Evolutionary conservation across 2,113 vertebrate species (phyloP).

Genomic region (Tyto alba): DNA sequence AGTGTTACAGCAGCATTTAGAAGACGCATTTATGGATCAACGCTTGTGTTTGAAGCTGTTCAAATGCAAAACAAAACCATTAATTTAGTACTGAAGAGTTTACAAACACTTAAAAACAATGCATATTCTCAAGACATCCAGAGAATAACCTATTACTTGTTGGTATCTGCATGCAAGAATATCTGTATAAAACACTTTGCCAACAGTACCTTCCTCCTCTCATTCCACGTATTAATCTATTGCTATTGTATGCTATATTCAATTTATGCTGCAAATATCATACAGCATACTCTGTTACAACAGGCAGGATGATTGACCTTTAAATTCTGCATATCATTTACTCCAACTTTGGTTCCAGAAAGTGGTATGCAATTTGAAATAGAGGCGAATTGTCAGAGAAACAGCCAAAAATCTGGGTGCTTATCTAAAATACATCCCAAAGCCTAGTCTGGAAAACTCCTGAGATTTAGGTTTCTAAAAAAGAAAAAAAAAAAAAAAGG

Average conservation of each 20-base stretch:
- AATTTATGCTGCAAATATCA: background rate
- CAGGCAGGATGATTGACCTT: background rate
- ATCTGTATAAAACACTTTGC: background rate
- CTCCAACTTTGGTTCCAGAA: background rate
- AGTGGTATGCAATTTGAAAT: background rate
- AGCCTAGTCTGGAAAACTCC: background rate
- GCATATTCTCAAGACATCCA: background rate
- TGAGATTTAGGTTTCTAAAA: background rate
- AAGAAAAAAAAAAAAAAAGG: no score
- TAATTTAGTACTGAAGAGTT: background rate
- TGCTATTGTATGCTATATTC: background rate
- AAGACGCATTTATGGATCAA: background rate
- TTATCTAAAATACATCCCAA: background rate
- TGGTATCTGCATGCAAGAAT: background rate
- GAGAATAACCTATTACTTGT: background rate
- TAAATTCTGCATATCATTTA: background rate
- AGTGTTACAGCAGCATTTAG: background rate
- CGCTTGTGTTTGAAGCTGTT: background rate
- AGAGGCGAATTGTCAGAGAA: background rate
- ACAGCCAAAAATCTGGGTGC: background rate
- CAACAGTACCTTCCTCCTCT: background rate
- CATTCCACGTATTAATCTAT: background rate
- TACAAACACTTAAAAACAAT: background rate
- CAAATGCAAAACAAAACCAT: background rate
- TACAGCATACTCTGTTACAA: background rate